Conservation (phyloP, 1,140 invertebrate genomes). For the Melipona quadrifasciata region DNA sequence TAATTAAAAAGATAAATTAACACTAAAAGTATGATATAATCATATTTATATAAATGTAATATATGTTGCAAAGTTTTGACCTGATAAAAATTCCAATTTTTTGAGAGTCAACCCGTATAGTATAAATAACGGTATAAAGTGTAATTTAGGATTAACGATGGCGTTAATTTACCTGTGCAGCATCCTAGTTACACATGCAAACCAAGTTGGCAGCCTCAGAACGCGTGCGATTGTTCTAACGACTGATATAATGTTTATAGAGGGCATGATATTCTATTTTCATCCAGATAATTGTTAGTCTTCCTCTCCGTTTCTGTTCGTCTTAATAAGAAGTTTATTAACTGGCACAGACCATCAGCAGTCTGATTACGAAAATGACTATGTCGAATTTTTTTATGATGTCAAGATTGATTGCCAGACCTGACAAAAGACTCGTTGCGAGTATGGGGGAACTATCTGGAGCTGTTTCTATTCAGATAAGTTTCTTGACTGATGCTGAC, state of each 20-base stretch:
- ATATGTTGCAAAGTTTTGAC: too few species aligned
- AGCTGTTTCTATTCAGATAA: conserved; percentile 7
- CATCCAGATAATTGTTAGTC: neutral
- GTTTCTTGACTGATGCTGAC: neutral
- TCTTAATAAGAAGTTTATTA: neutral
- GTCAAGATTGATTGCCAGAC: conserved; percentile 7
- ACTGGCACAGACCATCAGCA: neutral
- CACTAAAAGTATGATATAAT: too few species aligned
- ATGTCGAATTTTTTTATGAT: neutral
- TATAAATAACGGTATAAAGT: neutral
- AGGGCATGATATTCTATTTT: neutral
- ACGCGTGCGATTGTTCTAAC: neutral
- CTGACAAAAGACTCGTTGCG: neutral
- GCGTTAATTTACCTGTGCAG: neutral
- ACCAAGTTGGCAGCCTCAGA: neutral
- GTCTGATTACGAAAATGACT: conserved; percentile 1
- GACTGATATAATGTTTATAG: conserved; percentile 1
- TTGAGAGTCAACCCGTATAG: too few species aligned
- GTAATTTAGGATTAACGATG: neutral
- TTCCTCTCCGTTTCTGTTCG: neutral
- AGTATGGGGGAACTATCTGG: neutral
- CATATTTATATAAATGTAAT: too few species aligned
- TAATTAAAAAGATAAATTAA: too few species aligned
- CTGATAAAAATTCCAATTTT: too few species aligned
- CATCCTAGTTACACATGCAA: neutral